Conservation (phyloP, 2,113 vertebrate species). For the Thunnus thynnus region DNA sequence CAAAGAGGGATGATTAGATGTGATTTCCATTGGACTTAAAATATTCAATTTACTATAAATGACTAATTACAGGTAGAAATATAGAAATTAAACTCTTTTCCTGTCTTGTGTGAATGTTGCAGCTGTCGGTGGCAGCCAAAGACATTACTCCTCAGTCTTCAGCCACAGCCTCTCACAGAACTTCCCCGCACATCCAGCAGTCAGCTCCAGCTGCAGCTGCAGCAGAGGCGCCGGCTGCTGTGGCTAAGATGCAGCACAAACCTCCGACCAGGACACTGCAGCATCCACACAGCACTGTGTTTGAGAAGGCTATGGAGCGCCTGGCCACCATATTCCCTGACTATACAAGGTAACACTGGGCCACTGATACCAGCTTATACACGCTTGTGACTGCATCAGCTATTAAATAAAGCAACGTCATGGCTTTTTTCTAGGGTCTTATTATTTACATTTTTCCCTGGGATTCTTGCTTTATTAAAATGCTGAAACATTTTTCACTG, state of each 20-base stretch:
- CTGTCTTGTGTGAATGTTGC: slow-evolving; percentile 16
- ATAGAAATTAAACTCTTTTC: neutral
- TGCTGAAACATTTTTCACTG: too few species aligned
- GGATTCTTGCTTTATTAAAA: too few species aligned
- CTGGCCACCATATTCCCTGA: slow-evolving; percentile 88
- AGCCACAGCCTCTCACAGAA: neutral
- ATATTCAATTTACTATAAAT: too few species aligned
- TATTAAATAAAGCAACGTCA: too few species aligned
- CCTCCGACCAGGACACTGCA: neutral
- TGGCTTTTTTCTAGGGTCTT: too few species aligned
- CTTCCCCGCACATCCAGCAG: neutral
- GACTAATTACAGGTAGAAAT: too few species aligned
- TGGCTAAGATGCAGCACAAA: neutral
- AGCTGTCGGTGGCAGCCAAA: slow-evolving; percentile 26
- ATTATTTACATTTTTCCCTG: neutral
- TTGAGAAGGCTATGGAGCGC: slow-evolving; percentile 79
- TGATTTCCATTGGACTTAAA: too few species aligned
- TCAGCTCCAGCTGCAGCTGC: neutral
- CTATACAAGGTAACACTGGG: slow-evolving; percentile 84
- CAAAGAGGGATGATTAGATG: too few species aligned
- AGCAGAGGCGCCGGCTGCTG: neutral
- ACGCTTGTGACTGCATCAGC: neutral
- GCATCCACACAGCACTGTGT: slow-evolving; percentile 42
- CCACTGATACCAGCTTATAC: neutral
- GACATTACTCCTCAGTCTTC: slow-evolving; percentile 1